Conservation (phyloP, 1,140 invertebrate species). For the Drosophila rhopaloa region DNA sequence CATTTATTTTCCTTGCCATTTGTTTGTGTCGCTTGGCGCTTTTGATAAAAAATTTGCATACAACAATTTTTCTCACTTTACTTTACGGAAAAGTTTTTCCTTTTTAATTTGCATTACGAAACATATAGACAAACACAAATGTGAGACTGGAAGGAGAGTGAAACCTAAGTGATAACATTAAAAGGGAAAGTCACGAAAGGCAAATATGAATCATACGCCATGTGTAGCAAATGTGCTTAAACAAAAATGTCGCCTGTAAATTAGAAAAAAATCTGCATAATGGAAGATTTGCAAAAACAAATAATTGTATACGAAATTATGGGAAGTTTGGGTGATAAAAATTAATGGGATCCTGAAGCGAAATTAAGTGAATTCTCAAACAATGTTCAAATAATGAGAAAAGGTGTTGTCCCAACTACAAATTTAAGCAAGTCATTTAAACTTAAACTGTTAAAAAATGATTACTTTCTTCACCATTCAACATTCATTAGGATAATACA, state of each 20-base stretch:
- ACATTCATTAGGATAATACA: background rate
- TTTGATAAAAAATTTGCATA: constrained; percentile 52
- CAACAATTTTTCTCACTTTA: constrained; percentile 32
- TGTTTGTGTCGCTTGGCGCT: constrained; percentile 18
- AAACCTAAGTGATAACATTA: constrained; percentile 47
- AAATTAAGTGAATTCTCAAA: background rate
- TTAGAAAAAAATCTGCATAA: constrained; percentile 28
- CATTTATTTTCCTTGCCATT: constrained; percentile 45
- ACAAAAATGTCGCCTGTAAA: constrained; percentile 21
- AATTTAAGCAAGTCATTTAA: no score
- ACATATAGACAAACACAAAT: constrained; percentile 51
- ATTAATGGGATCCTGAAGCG: constrained; percentile 2
- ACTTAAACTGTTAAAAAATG: no score
- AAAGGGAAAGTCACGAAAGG: constrained; percentile 66
- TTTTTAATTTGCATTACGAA: constrained; percentile 66
- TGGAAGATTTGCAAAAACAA: constrained; percentile 6
- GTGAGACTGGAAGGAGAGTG: background rate
- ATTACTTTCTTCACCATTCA: no score
- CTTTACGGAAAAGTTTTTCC: constrained; percentile 31
- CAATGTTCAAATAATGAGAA: no score
- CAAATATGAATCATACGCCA: constrained; percentile 80
- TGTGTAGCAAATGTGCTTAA: constrained; percentile 58
- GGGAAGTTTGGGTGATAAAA: constrained; percentile 24
- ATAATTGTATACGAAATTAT: constrained; percentile 26
- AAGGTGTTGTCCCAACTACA: no score